Evolutionary conservation across 2,888 invertebrate species (phyloP).

Genomic region (Diaperis boleti): DNA sequence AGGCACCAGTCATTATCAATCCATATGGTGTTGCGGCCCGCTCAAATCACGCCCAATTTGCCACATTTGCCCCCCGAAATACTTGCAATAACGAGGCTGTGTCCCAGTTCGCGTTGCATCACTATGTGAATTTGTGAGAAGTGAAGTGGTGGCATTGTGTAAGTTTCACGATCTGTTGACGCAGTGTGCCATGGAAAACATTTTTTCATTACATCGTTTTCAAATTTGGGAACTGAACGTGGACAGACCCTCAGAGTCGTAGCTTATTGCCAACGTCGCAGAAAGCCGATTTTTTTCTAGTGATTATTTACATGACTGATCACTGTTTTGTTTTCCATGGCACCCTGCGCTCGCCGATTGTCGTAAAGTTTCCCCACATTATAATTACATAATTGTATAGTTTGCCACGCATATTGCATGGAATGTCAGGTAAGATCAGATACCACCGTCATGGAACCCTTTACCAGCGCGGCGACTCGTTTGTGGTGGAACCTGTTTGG

Average conservation of each 20-base stretch:
- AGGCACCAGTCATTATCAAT: constrained; percentile 47
- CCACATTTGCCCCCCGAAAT: constrained; percentile 2
- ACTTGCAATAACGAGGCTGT: constrained; percentile 10
- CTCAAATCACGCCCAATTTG: constrained; percentile 26
- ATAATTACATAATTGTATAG: constrained; percentile 39
- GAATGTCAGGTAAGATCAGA: constrained; percentile 32
- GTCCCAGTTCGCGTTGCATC: constrained; percentile 25
- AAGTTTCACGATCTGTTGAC: too few relatives aligned
- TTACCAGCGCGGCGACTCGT: neutral
- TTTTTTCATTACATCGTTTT: too few relatives aligned
- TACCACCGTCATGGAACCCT: neutral
- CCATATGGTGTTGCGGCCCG: constrained; percentile 56
- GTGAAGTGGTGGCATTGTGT: constrained; percentile 34
- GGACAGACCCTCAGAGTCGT: too few relatives aligned
- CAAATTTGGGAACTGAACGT: too few relatives aligned
- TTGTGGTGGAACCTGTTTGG: neutral
- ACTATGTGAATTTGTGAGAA: constrained; percentile 41
- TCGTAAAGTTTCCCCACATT: too few relatives aligned
- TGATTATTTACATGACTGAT: too few relatives aligned
- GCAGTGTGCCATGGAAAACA: too few relatives aligned
- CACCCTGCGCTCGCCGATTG: too few relatives aligned
- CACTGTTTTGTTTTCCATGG: too few relatives aligned
- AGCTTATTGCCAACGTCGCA: too few relatives aligned
- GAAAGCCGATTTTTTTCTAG: too few relatives aligned
- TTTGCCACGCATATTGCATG: constrained; percentile 30